Base-by-base conservation (phyloP, 1,140 invertebrate genomes). In the Scylla paramamosain region DNA sequence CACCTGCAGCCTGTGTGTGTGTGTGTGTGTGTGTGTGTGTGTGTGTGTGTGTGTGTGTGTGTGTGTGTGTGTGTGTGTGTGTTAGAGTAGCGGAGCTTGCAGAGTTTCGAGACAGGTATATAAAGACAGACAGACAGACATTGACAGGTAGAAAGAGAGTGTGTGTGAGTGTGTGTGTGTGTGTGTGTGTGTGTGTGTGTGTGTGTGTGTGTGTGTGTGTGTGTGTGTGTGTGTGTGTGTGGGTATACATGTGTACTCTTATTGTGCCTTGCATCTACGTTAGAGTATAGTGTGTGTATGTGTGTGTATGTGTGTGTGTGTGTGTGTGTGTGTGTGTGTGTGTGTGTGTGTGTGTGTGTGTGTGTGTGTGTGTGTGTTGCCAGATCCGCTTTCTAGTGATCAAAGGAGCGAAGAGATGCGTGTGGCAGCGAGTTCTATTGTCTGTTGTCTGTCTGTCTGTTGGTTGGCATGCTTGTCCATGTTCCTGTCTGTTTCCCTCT, bases 301-400 rank as follows among this genome's bases (percentile, higher is more conserved):
- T 77, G 67, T 77, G 67, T 77, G 67, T 77, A 20, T 77, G 67
- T 77, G 67, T 77, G 67, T 77, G 67, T 77, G 67, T 77, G 67
- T 77, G 67, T 77, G 67, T 77, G 67, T 77, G 67, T 77, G 67
- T 77, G 67, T 77, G 67, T 67, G 59, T 67, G 59, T 67, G 59
- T 67, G 59, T 67, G 59, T 67, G 59, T 67, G 59, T 67, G 59
- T 67, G 59, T 67, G 59, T 67, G 59, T 67, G 59, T 67, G 59
- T 67, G 59, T 67, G 20, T 67, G 59, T 67, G 59, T 67, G 59
- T 67, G 59, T 67, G 59, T 67, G 59, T 67, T 67, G 67, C 20
- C 67, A 77, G 67, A 77, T 77, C 67, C 67, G 67, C 67, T 77
- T n/a, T 77, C 67, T 77, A 77, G 67, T 77, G 67, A 77, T 77